A percentile compares a stretch with the other conserved stretches of the same genome.
Conservation (phyloP, 2,888 invertebrate species). For the Rotaria macrura region DNA sequence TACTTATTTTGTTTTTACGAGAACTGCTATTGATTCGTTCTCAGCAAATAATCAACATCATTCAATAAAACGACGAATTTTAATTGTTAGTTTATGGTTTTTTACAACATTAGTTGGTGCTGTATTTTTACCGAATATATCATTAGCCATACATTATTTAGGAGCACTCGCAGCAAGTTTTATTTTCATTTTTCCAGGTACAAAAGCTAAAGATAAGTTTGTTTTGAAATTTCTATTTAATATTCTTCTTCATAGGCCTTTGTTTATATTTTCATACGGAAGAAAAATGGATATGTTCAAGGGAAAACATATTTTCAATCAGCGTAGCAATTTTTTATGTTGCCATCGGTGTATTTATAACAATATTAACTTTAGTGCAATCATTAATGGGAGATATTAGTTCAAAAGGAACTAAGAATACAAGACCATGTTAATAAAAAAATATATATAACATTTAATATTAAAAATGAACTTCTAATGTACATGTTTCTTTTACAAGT, state of each 20-base stretch:
- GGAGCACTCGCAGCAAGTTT: constrained; percentile 58
- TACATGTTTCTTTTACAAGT: too few relatives aligned
- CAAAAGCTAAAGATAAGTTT: background rate
- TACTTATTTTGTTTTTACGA: constrained; percentile 34
- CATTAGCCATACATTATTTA: constrained; percentile 56
- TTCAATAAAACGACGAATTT: constrained; percentile 46
- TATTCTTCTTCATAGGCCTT: background rate
- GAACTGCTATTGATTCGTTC: constrained; percentile 46
- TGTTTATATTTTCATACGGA: constrained; percentile 2
- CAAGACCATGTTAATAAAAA: background rate
- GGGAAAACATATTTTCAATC: constrained; percentile 36
- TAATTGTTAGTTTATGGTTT: constrained; percentile 55
- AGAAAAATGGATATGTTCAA: background rate
- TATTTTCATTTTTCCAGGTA: constrained; percentile 56
- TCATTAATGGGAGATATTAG: constrained; percentile 41
- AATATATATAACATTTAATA: too few relatives aligned
- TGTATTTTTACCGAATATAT: constrained; percentile 56
- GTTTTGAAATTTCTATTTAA: background rate
- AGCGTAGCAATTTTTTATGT: constrained; percentile 40
- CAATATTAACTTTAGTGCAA: constrained; percentile 45
- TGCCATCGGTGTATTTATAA: constrained; percentile 45
- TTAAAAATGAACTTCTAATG: too few relatives aligned
- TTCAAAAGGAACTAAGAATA: background rate
- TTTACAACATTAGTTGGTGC: constrained; percentile 52
- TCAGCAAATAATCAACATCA: too few relatives aligned